A percentile compares a stretch with the other conserved stretches of the same genome.
Evolutionary conservation across 2,797 vertebrate species (phyloP).

Genomic region (Gymnoscopelus microlampas): DNA sequence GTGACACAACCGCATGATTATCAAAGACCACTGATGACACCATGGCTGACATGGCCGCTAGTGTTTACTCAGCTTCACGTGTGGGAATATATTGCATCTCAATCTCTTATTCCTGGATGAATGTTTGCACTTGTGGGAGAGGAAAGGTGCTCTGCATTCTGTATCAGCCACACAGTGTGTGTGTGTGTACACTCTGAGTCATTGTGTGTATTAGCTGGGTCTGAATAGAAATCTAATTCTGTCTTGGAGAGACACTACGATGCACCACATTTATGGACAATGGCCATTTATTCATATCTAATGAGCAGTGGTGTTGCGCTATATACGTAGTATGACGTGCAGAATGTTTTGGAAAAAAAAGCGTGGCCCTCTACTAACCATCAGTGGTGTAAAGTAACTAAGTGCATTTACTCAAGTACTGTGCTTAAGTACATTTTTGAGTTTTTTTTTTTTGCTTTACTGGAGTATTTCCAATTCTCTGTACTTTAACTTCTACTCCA

Average conservation of each 20-base stretch:
- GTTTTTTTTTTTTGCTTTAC: no score
- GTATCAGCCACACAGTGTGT: constrained; percentile 66
- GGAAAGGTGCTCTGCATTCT: constrained; percentile 60
- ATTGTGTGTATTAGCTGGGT: constrained; percentile 63
- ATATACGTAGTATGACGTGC: no score
- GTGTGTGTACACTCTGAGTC: constrained; percentile 61
- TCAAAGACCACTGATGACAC: constrained; percentile 33
- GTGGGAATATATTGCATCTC: constrained; percentile 71
- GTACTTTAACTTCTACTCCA: no score
- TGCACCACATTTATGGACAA: no score
- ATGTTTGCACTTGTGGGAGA: constrained; percentile 70
- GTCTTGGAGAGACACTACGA: neutral
- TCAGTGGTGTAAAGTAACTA: no score
- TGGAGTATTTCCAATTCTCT: no score
- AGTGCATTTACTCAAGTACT: no score
- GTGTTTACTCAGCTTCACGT: constrained; percentile 61
- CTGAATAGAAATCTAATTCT: constrained; percentile 67
- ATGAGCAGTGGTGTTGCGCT: no score
- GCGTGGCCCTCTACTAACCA: no score
- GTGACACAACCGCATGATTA: constrained; percentile 38
- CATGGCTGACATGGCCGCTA: constrained; percentile 40
- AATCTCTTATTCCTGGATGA: constrained; percentile 69
- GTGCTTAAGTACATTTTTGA: no score
- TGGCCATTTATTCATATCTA: no score
- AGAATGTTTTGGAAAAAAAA: no score